Base-by-base conservation (phyloP, 2,113 vertebrate genomes). In the Nestor notabilis region DNA sequence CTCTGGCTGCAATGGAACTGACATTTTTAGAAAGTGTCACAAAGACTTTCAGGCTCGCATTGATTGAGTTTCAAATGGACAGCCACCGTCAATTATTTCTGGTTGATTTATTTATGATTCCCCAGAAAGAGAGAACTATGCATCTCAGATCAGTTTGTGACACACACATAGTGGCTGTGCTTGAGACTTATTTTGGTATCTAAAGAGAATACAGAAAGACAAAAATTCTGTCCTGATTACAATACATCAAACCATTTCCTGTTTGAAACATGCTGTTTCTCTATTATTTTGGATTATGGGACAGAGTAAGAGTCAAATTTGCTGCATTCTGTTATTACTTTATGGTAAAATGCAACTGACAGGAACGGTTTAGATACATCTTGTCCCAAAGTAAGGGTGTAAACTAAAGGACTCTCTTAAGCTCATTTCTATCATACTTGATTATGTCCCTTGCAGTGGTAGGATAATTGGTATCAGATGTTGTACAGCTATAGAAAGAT, bases 21-120 rank as follows among this genome's bases (percentile, higher is more conserved):
- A 97, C 97, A 96, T 98, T 98, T 98, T 97, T 98, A 97, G 94
- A 97, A 98, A 97, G 95, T 97, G 98, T 97, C 98, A 98, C 97
- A 97, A 97, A 98, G 98, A 98, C 98, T 98, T 97, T 95, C 83
- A 97, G 98, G 97, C 98, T 97, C 35, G 79, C 97, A 98, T 98
- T 98, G 99, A 99, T 97, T 97, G 87, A 77, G 91, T 98, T 98
- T 97, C 97, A 97, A 98, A 98, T 97, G 97, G 97, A 97, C 97
- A 98, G 98, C 95, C 96, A 96, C 75, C 65, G 94, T 97, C 98
- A 99, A 99, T 98, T 98, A 98, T 95, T 97, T 87, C 78, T 97
- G 97, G 94, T 92, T 98, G 96, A 98, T 97, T 98, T 97, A 97
- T 98, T 97, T 98, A 96, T 95, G 64, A 77, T 91, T 96, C 94